Conservation (phyloP, 2,113 vertebrate species). For the Phainopepla nitens region DNA sequence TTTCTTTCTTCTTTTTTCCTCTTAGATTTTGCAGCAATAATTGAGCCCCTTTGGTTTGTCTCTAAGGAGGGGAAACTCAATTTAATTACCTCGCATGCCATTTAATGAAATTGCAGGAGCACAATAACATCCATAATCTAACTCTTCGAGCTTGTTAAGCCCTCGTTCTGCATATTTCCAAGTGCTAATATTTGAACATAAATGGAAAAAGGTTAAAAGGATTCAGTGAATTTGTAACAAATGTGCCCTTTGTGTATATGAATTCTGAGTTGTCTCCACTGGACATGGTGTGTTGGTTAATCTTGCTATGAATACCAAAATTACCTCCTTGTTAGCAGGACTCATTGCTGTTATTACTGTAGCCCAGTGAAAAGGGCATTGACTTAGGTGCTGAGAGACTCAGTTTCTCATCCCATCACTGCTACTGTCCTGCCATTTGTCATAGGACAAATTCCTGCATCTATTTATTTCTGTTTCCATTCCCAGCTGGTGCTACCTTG, state of each 20-base stretch:
- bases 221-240: slow-evolving; percentile 43
- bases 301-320: slow-evolving; percentile 56
- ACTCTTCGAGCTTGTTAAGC: slow-evolving; percentile 27
- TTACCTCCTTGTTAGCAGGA: slow-evolving; percentile 16
- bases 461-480: not conserved
- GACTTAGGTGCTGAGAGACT: not conserved
- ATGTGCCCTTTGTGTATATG: slow-evolving; percentile 40
- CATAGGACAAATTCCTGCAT: not conserved
- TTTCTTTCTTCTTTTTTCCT: not conserved
- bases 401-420: not conserved
- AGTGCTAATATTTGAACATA: slow-evolving; percentile 40
- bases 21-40: not conserved
- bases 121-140: slow-evolving; percentile 12
- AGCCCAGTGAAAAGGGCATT: slow-evolving; percentile 6
- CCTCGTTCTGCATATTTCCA: not conserved
- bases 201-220: slow-evolving; percentile 64
- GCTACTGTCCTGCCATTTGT: not conserved
- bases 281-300: slow-evolving; percentile 10
- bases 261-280: slow-evolving; percentile 5
- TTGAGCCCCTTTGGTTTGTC: not conserved
- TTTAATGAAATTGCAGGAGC: slow-evolving; percentile 28
- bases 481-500: not conserved
- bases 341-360: not conserved
- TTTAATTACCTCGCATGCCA: slow-evolving; percentile 9
- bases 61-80: not conserved